phyloP scores from a whole-genome alignment of 2,113 vertebrate genomes.

The Saguinus midas region DNA sequence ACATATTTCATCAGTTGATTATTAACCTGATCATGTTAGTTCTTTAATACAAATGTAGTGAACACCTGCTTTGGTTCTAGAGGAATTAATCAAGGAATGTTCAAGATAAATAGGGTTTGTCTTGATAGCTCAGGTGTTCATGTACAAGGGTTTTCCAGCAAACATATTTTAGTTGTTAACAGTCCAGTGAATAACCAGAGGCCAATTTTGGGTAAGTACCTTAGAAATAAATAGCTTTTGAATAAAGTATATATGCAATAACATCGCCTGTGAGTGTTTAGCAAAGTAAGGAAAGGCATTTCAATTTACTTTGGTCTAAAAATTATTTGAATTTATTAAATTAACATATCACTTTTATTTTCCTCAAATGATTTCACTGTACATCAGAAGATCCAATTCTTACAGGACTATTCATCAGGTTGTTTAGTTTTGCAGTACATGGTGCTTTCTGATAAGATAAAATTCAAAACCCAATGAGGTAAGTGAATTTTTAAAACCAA shows the following conservation, averaged over 20 bases:
- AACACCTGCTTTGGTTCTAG: constrained; percentile 25
- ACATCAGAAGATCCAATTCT: not conserved
- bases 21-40: not conserved
- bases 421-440: not conserved
- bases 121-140: constrained; percentile 54
- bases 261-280: not conserved
- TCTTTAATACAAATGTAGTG: not conserved
- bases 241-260: not conserved
- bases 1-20: not conserved
- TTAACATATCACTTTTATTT: not conserved
- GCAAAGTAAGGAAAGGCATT: not conserved
- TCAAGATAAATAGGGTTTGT: constrained; percentile 47
- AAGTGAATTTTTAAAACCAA: constrained; percentile 4
- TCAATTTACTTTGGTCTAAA: not conserved
- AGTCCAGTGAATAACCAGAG: not conserved
- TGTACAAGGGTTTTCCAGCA: constrained; percentile 45
- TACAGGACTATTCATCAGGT: not conserved
- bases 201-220: constrained; percentile 56
- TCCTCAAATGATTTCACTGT: not conserved
- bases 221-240: constrained; percentile 35
- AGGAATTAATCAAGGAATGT: constrained; percentile 60
- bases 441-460: not conserved
- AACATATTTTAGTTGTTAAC: not conserved
- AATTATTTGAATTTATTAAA: constrained; percentile 8
- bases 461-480: not conserved